These are phyloP conservation scores for Psilanteris sp. DNA, from an alignment of 1,140 invertebrate genomes.

Conservation along the genomic window DNA sequence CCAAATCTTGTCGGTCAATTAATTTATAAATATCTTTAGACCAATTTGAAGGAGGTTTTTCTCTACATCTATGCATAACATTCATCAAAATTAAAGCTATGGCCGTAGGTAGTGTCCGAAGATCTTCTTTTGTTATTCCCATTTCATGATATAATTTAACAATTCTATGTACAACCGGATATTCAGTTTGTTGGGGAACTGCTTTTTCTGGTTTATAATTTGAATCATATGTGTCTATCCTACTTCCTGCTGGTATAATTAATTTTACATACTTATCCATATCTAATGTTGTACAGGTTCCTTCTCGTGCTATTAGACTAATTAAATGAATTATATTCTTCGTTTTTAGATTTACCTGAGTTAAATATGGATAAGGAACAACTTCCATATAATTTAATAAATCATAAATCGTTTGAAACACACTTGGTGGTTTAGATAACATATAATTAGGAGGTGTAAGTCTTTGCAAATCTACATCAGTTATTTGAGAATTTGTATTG, in stretches of 20 bases:
- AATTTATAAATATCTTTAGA: slow-evolving; percentile 87
- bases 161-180: slow-evolving; percentile 65
- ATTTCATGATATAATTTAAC: slow-evolving; percentile 73
- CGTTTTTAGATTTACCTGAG: slow-evolving; percentile 85
- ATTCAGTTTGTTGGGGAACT: slow-evolving; percentile 62
- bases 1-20: slow-evolving; percentile 89
- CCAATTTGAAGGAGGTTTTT: slow-evolving; percentile 89
- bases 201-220: slow-evolving; percentile 69
- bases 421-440: slow-evolving; percentile 83
- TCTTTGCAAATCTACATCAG: slow-evolving; percentile 82
- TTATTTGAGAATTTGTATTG: slow-evolving; percentile 71
- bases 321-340: slow-evolving; percentile 86
- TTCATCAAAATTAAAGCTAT: slow-evolving; percentile 88
- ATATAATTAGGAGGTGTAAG: slow-evolving; percentile 84
- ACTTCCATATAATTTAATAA: slow-evolving; percentile 80
- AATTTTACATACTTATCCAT: slow-evolving; percentile 71
- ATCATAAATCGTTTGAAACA: slow-evolving; percentile 86
- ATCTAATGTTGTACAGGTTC: slow-evolving; percentile 21
- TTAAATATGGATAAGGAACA: slow-evolving; percentile 85
- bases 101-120: slow-evolving; percentile 88
- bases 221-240: slow-evolving; percentile 71
- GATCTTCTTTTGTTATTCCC: slow-evolving; percentile 84
- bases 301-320: slow-evolving; percentile 59
- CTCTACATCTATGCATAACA: slow-evolving; percentile 87
- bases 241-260: slow-evolving; percentile 73